Conservation (phyloP, 2,113 vertebrate species). For the Cromileptes altivelis region DNA sequence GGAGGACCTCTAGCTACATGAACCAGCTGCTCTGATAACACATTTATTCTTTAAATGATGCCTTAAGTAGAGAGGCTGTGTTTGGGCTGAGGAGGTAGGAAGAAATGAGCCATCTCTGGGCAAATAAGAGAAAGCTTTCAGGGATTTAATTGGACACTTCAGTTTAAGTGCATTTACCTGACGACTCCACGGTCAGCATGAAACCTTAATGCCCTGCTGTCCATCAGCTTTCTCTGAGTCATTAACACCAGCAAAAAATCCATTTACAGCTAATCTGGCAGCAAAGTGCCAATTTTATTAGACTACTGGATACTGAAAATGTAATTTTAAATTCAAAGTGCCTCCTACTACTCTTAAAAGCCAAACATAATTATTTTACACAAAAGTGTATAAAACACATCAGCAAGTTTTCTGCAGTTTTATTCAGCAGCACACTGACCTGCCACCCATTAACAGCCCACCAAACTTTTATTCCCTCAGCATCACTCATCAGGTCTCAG, state of each 20-base stretch:
- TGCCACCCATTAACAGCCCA: constrained; percentile 8
- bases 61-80: constrained; percentile 8
- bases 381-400: constrained; percentile 12
- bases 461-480: constrained; percentile 15
- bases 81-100: not conserved
- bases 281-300: constrained; percentile 56
- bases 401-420: constrained; percentile 13
- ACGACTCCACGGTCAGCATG: constrained; percentile 28
- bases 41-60: constrained; percentile 6
- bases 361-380: constrained; percentile 32
- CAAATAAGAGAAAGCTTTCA: constrained; percentile 28
- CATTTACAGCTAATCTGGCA: constrained; percentile 58
- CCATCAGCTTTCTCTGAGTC: constrained; percentile 48
- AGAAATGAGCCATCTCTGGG: constrained; percentile 12
- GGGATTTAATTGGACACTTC: constrained; percentile 40
- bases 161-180: constrained; percentile 43
- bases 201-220: constrained; percentile 49
- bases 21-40: constrained; percentile 19
- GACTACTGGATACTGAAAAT: constrained; percentile 34
- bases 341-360: constrained; percentile 18
- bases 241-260: constrained; percentile 53
- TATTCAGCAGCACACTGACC: constrained; percentile 30
- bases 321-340: constrained; percentile 39
- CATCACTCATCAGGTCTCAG: constrained; percentile 15
- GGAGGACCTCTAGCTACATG: constrained; percentile 11